Evolutionary conservation across 2,797 vertebrate species (phyloP).

Genomic region (Gymnocypris eckloni): DNA sequence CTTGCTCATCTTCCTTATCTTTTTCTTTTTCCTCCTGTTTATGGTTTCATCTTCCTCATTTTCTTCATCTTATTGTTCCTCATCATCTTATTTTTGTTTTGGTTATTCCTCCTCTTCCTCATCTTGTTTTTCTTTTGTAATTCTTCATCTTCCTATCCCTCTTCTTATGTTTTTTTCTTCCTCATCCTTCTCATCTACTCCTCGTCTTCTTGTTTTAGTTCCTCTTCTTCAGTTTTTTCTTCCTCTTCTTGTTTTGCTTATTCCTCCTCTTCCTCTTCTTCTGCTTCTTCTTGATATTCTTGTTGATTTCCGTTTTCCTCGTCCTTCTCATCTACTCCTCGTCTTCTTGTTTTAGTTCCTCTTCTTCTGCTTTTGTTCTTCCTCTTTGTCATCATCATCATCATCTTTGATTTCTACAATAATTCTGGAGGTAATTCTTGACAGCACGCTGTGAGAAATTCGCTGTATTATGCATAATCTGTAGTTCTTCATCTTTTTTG

Average conservation of each 20-base stretch:
- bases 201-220: too few species aligned
- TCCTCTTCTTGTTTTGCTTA: too few species aligned
- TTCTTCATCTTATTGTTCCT: too few species aligned
- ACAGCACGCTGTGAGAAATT: background rate
- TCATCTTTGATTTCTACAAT: background rate
- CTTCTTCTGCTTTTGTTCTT: background rate
- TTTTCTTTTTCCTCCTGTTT: too few species aligned
- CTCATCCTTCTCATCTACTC: too few species aligned
- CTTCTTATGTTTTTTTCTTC: too few species aligned
- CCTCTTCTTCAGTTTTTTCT: too few species aligned
- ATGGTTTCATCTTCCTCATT: too few species aligned
- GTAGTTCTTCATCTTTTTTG: background rate
- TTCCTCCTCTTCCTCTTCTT: background rate
- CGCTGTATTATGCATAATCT: background rate
- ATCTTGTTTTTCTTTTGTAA: background rate
- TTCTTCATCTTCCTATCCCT: background rate
- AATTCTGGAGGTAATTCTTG: background rate
- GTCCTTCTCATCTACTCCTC: background rate
- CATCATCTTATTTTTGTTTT: too few species aligned
- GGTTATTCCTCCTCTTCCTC: too few species aligned
- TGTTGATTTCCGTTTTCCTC: too few species aligned
- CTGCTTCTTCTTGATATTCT: background rate
- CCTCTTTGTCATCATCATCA: background rate
- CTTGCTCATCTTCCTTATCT: too few species aligned
- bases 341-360: accelerated